A percentile compares a stretch with the other conserved stretches of the same genome.
Evolutionary conservation across 1,140 invertebrate species (phyloP).

Genomic region (Lethrus apterus): DNA sequence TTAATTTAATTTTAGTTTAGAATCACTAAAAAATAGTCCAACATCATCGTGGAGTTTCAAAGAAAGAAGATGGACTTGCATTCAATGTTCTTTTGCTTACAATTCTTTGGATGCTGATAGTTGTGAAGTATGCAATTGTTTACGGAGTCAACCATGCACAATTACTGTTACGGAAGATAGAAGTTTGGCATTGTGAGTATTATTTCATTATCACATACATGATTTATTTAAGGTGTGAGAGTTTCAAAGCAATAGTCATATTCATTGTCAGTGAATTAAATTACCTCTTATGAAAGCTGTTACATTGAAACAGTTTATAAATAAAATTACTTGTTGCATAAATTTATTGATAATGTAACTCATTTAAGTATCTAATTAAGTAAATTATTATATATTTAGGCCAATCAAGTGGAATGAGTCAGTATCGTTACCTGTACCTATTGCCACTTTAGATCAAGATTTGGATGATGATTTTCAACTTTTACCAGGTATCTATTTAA

Average conservation of each 20-base stretch:
- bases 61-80: constrained; percentile 76
- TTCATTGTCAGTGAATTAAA: too few relatives aligned
- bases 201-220: neutral
- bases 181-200: constrained; percentile 14
- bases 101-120: constrained; percentile 69
- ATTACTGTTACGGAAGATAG: constrained; percentile 59
- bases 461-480: constrained; percentile 47
- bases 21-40: constrained; percentile 6
- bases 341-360: neutral
- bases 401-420: constrained; percentile 32
- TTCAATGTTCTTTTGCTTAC: constrained; percentile 79
- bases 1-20: too few relatives aligned
- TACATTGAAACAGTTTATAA: too few relatives aligned
- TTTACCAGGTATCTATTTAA: constrained; percentile 36
- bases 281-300: too few relatives aligned
- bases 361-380: neutral
- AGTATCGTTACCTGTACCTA: constrained; percentile 33
- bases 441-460: constrained; percentile 43
- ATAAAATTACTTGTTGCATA: neutral
- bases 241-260: too few relatives aligned
- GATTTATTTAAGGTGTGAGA: too few relatives aligned
- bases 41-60: constrained; percentile 19
- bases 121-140: constrained; percentile 73
- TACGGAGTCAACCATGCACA: constrained; percentile 56
- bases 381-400: constrained; percentile 19